Evolutionary conservation across 2,888 invertebrate genomes (phyloP).

Genomic region (Cryptosula pallasiana): DNA sequence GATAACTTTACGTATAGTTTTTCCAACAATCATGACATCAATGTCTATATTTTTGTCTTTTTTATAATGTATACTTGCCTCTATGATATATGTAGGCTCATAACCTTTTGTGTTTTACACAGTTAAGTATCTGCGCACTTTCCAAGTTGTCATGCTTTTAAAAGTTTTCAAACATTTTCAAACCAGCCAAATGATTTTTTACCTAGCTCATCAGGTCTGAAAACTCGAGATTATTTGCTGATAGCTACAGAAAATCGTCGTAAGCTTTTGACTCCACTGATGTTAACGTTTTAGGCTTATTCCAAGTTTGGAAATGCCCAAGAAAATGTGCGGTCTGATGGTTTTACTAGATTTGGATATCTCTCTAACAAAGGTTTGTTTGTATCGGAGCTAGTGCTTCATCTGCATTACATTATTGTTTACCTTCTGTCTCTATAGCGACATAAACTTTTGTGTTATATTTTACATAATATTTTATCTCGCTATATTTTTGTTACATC

Average conservation of each 20-base stretch:
- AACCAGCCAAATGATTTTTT: too few relatives aligned
- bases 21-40: too few relatives aligned
- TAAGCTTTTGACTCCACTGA: not conserved
- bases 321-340: conserved; percentile 59
- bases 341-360: not conserved
- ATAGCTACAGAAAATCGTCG: not conserved
- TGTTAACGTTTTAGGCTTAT: conserved; percentile 57
- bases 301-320: conserved; percentile 74
- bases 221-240: too few relatives aligned
- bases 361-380: not conserved
- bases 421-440: not conserved
- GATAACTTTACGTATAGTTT: too few relatives aligned
- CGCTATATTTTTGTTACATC: not conserved
- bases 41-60: too few relatives aligned
- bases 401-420: not conserved
- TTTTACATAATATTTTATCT: not conserved
- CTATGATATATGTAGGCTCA: too few relatives aligned
- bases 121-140: too few relatives aligned
- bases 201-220: too few relatives aligned
- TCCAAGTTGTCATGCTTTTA: too few relatives aligned
- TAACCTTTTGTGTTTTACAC: too few relatives aligned
- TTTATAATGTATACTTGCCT: too few relatives aligned
- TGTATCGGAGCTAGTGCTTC: not conserved
- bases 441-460: not conserved
- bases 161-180: too few relatives aligned